phyloP scores from a whole-genome alignment of 2,113 vertebrate genomes.

The Mirza zaza region DNA sequence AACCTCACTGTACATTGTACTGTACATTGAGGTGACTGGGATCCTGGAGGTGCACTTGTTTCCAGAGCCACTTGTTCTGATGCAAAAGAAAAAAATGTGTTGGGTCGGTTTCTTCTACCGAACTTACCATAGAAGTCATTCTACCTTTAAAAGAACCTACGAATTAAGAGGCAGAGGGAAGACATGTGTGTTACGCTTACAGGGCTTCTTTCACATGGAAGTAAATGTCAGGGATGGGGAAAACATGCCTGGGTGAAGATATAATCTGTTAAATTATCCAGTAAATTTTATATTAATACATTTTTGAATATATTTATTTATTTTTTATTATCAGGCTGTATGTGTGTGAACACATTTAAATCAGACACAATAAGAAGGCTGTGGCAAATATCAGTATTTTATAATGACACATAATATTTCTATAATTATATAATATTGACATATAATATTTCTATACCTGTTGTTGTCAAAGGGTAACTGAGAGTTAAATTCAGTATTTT shows the following conservation, averaged over 20 bases:
- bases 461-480: neutral
- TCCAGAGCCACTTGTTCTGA: neutral
- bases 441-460: neutral
- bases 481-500: neutral
- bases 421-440: neutral
- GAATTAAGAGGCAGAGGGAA: neutral
- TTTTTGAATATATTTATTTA: neutral
- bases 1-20: fast-evolving
- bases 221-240: fast-evolving
- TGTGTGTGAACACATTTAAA: neutral
- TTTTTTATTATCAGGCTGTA: neutral
- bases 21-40: neutral
- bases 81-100: neutral
- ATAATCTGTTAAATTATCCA: neutral
- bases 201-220: neutral
- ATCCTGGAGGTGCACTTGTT: neutral
- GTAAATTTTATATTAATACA: neutral
- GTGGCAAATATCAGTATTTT: neutral
- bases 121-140: neutral
- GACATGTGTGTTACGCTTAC: neutral
- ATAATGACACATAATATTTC: too few relatives aligned
- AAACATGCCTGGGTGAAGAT: neutral
- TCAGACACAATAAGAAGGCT: neutral
- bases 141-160: neutral
- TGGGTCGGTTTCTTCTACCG: neutral